These are phyloP conservation scores for Chrysomallon squamiferum DNA, from an alignment of 1,140 invertebrate genomes.

Conservation along the genomic window DNA sequence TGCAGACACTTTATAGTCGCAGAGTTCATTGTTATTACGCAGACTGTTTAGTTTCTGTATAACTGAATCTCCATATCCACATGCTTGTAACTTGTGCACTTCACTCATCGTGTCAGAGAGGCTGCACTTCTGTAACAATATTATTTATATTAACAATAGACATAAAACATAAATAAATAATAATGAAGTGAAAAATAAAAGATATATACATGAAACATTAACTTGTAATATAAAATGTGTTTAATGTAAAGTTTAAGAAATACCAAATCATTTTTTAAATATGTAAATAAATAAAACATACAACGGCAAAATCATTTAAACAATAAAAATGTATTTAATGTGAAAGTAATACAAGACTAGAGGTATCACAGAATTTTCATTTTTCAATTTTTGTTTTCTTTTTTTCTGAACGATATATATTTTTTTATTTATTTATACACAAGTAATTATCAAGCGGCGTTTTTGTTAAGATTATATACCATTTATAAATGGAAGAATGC, in stretches of 20 bases:
- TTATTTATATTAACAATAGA: background rate
- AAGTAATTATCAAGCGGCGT: too few species aligned
- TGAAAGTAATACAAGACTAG: too few species aligned
- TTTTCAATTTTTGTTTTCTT: too few species aligned
- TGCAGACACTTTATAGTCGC: constrained; percentile 56
- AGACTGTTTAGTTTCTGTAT: constrained; percentile 46
- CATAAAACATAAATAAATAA: background rate
- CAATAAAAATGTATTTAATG: too few species aligned
- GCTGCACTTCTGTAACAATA: background rate
- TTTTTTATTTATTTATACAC: too few species aligned
- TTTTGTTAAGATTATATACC: too few species aligned
- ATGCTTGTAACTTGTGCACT: constrained; percentile 35
- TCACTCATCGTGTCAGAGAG: constrained; percentile 18
- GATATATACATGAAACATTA: background rate
- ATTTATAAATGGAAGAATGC: too few species aligned
- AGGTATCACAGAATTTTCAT: too few species aligned
- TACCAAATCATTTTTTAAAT: background rate
- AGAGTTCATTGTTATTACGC: constrained; percentile 49
- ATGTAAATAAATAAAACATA: too few species aligned
- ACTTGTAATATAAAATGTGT: background rate
- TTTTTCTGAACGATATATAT: too few species aligned
- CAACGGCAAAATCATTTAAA: too few species aligned
- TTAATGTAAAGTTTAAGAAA: background rate
- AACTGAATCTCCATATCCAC: constrained; percentile 54
- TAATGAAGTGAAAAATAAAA: background rate